These are phyloP conservation scores for Brachionus sp. DNA, from an alignment of 1,140 invertebrate genomes.

Conservation along the genomic window DNA sequence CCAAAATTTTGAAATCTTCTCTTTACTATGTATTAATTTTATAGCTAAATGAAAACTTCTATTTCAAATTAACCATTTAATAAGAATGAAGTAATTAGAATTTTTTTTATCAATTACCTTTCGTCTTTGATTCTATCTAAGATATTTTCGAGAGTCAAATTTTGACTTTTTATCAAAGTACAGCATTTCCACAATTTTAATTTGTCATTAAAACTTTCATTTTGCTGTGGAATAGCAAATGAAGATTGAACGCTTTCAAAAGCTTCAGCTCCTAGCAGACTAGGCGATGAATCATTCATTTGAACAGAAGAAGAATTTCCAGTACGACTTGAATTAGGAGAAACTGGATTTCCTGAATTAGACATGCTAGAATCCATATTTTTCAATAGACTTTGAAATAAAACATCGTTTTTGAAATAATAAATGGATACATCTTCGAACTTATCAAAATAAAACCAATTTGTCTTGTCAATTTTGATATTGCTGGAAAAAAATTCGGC, in stretches of 20 bases:
- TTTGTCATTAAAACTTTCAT: slow-evolving; percentile 38
- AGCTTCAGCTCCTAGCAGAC: background rate
- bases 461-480: slow-evolving; percentile 32
- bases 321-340: background rate
- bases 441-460: slow-evolving; percentile 38
- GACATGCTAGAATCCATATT: background rate
- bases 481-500: slow-evolving; percentile 32
- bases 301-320: background rate
- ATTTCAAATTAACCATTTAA: no score
- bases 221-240: background rate
- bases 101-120: background rate
- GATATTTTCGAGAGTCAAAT: slow-evolving; percentile 22
- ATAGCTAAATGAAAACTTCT: no score
- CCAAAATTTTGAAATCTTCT: no score
- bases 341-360: background rate
- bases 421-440: slow-evolving; percentile 26
- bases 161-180: slow-evolving; percentile 26
- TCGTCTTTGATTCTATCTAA: slow-evolving; percentile 10
- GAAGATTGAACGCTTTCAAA: background rate
- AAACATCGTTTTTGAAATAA: slow-evolving; percentile 24
- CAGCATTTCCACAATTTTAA: slow-evolving; percentile 35
- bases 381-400: slow-evolving; percentile 17
- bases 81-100: background rate
- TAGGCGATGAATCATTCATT: background rate
- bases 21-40: no score